phyloP scores from a whole-genome alignment of 2,888 invertebrate genomes.

The Pristionchus fissidentatus region DNA sequence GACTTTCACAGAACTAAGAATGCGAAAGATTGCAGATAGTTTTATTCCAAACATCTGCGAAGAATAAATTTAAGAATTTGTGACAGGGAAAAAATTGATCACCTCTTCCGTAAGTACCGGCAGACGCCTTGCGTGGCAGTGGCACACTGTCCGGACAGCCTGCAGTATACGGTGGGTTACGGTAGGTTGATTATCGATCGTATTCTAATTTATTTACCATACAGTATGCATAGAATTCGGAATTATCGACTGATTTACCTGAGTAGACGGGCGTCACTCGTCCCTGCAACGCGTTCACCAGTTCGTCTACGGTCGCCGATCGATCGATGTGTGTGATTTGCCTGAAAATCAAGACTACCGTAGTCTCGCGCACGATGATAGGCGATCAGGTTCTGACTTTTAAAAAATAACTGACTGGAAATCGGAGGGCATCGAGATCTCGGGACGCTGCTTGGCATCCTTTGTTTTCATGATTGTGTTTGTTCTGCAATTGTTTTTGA shows the following conservation, averaged over 20 bases:
- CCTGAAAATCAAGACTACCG: background rate
- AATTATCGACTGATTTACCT: background rate
- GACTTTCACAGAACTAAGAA: too few species aligned
- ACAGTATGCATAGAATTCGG: background rate
- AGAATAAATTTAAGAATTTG: too few species aligned
- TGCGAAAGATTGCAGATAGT: too few species aligned
- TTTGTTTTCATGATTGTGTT: background rate
- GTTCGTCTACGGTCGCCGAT: background rate
- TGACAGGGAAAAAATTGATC: background rate
- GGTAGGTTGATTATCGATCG: background rate
- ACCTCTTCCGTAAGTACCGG: background rate
- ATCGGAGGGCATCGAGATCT: slow-evolving; percentile 26
- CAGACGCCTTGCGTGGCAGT: background rate
- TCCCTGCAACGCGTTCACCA: background rate
- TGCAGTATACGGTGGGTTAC: background rate
- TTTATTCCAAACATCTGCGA: too few species aligned
- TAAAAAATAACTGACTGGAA: background rate
- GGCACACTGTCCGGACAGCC: background rate
- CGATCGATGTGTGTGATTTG: background rate
- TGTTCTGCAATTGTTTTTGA: too few species aligned
- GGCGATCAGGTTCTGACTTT: background rate
- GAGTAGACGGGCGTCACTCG: background rate
- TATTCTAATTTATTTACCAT: too few species aligned
- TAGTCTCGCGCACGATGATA: background rate
- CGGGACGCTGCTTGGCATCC: background rate